Percentiles rank a stretch among this genome's conserved stretches.
phyloP scores from a whole-genome alignment of 1,140 invertebrate genomes.

The Pinna nobilis region DNA sequence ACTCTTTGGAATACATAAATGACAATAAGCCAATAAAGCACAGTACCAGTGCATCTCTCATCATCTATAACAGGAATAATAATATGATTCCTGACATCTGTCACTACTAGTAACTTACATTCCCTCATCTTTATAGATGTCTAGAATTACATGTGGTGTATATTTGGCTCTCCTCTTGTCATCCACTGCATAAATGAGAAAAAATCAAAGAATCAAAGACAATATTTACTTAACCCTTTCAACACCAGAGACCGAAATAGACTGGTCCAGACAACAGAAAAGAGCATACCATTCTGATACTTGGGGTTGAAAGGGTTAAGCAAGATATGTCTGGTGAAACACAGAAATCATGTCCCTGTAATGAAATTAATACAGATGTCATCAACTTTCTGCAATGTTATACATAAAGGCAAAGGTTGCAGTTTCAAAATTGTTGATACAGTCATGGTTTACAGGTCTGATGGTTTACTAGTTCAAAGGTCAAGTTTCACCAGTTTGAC shows the following conservation, averaged over 20 bases:
- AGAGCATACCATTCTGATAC: not conserved
- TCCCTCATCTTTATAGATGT: conserved; percentile 83
- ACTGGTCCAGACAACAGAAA: not conserved
- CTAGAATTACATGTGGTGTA: conserved; percentile 78
- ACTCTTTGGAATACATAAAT: no score
- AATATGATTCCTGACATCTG: not conserved
- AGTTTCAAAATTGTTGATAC: no score
- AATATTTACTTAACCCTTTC: not conserved
- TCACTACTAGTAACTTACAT: conserved; percentile 77
- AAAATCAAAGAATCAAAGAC: not conserved
- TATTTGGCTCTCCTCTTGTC: conserved; percentile 78
- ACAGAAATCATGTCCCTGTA: no score
- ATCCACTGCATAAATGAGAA: conserved; percentile 79
- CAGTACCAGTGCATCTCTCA: no score
- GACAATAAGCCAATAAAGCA: no score
- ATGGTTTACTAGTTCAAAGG: no score
- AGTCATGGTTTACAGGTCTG: no score
- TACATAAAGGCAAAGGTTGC: no score
- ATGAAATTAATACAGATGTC: no score
- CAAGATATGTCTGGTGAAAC: not conserved
- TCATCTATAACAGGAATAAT: no score
- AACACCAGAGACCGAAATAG: not conserved
- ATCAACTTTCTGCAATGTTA: no score
- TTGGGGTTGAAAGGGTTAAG: not conserved
- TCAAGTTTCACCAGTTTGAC: no score